These are phyloP conservation scores for Anoplophora glabripennis DNA, from an alignment of 1,140 invertebrate species.

Conservation along the genomic window DNA sequence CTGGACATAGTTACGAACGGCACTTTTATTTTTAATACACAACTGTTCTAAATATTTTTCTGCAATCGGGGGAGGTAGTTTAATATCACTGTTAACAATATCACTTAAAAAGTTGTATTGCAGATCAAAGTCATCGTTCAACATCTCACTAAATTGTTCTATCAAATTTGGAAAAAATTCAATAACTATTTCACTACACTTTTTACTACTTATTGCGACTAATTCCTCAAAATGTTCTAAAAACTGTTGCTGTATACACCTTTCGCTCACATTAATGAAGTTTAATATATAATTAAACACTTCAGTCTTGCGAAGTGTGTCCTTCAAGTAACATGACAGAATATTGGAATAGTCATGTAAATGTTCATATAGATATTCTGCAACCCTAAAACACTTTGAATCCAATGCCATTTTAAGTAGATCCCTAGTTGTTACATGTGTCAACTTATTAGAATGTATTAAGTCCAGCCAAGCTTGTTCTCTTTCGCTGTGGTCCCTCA, in stretches of 20 bases:
- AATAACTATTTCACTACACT: conserved; percentile 56
- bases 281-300: conserved; percentile 72
- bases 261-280: conserved; percentile 58
- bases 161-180: conserved; percentile 52
- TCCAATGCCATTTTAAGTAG: conserved; percentile 48
- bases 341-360: conserved; percentile 50
- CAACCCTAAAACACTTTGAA: conserved; percentile 50
- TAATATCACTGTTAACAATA: conserved; percentile 56
- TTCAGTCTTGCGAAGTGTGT: conserved; percentile 62
- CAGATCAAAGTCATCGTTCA: conserved; percentile 48
- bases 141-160: conserved; percentile 53
- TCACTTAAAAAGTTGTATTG: conserved; percentile 63
- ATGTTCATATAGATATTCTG: conserved; percentile 52
- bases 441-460: conserved; percentile 65
- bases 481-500: conserved; percentile 62
- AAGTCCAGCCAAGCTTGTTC: conserved; percentile 80
- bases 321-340: conserved; percentile 51
- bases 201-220: conserved; percentile 48
- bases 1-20: conserved; percentile 42
- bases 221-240: conserved; percentile 45
- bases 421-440: conserved; percentile 53
- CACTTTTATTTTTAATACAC: conserved; percentile 55
- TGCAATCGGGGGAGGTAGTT: conserved; percentile 54
- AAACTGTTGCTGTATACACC: conserved; percentile 52
- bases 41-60: conserved; percentile 68